These are phyloP conservation scores for Mechanitis messenoides DNA, from an alignment of 2,888 invertebrate species.

Conservation along the genomic window DNA sequence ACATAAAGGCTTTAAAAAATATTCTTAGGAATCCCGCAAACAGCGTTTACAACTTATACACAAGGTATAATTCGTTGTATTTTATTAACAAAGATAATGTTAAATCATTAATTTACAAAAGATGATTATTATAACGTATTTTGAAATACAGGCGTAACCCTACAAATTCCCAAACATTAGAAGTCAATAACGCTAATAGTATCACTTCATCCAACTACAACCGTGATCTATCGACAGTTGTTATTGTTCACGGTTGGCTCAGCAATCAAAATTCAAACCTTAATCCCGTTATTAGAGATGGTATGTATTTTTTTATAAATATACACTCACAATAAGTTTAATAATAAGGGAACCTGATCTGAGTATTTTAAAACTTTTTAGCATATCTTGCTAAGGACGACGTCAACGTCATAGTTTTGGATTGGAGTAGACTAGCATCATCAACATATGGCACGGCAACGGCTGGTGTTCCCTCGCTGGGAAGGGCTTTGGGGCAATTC, in stretches of 20 bases:
- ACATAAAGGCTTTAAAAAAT: conserved; percentile 38
- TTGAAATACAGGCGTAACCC: conserved; percentile 44
- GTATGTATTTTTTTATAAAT: conserved; percentile 31
- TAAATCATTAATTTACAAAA: too few species aligned
- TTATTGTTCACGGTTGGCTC: conserved; percentile 43
- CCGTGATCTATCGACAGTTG: conserved; percentile 31
- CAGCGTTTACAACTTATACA: conserved; percentile 39
- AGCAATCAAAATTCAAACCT: conserved; percentile 40
- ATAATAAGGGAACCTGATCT: background rate
- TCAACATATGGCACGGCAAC: conserved; percentile 50
- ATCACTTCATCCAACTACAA: conserved; percentile 48
- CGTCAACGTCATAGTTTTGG: conserved; percentile 57
- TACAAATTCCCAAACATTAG: conserved; percentile 37
- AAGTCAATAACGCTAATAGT: conserved; percentile 42
- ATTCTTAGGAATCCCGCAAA: conserved; percentile 42
- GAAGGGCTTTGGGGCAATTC: conserved; percentile 59
- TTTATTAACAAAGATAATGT: too few species aligned
- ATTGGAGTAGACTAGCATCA: conserved; percentile 55
- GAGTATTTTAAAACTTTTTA: conserved; percentile 29
- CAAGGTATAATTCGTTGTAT: too few species aligned
- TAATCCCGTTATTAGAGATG: conserved; percentile 46
- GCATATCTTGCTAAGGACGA: conserved; percentile 48
- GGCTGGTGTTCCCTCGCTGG: conserved; percentile 52
- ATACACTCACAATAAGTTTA: background rate
- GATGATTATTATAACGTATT: too few species aligned